phyloP scores from a whole-genome alignment of 2,888 invertebrate species.

The Trisateles emortualis region DNA sequence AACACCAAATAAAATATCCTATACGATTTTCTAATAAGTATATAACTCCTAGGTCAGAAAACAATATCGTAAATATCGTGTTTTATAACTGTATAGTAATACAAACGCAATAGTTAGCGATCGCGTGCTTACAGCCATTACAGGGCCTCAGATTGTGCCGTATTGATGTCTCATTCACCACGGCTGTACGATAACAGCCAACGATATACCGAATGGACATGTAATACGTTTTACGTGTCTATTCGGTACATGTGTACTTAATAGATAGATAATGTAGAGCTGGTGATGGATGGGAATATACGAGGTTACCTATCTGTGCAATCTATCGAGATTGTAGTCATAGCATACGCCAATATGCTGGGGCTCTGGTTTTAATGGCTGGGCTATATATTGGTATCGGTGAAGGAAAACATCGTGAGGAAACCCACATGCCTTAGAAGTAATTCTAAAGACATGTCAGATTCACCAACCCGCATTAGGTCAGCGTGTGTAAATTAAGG shows the following conservation, averaged over 20 bases:
- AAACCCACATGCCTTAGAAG: too few species aligned
- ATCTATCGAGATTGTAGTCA: not conserved
- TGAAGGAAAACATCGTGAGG: too few species aligned
- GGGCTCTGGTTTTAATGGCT: too few species aligned
- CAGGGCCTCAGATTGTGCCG: conserved; percentile 37
- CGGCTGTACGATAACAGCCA: conserved; percentile 13
- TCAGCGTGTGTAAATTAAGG: too few species aligned
- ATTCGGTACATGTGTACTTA: not conserved
- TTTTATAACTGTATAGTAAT: not conserved
- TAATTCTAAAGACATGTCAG: too few species aligned
- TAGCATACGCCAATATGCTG: too few species aligned
- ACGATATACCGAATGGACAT: conserved; percentile 10
- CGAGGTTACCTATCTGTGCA: not conserved
- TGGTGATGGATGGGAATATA: not conserved
- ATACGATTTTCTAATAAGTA: conserved; percentile 2
- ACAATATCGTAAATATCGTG: conserved; percentile 4
- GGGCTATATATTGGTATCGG: too few species aligned
- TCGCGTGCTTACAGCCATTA: conserved; percentile 51
- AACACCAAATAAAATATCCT: too few species aligned
- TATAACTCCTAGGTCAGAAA: conserved; percentile 5
- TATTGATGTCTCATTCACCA: conserved; percentile 55
- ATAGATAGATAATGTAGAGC: not conserved
- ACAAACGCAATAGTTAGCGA: conserved; percentile 15
- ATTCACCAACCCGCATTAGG: too few species aligned
- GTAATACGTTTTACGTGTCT: conserved; percentile 8